Evolutionary conservation across 2,888 invertebrate genomes (phyloP), one percentile per base, ranked within the genome.

Genomic region (Cotesia congregata): DNA sequence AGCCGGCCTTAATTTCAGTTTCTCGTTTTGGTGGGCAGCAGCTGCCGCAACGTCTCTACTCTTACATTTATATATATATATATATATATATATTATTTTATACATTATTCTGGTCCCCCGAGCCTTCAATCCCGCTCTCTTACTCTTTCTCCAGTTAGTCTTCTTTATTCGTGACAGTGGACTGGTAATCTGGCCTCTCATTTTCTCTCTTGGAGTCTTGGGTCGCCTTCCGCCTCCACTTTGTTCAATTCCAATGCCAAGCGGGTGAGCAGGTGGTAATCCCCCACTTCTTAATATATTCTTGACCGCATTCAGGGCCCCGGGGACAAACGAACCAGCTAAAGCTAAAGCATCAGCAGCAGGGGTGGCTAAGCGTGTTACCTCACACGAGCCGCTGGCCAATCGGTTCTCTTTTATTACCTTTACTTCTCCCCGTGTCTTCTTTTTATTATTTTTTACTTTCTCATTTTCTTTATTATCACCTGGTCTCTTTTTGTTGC

Each of bases 1-100:
- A 91, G 17, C 90, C 93, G 76, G 91, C 91, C 20, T 82, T 84
- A 85, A 85, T 82, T 84, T 78, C 72, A 75, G 82, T 83, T 83
- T 84, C 83, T 84, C 84, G 84, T 85, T 86, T 83, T 83, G 82
- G 82, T 81, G 83, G 83, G 81, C 75, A 82, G 83, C 84, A 83
- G 84, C 84, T 83, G 84, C 83, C 81, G 80, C 80, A 79, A 80
- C 50, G 50, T 50, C 50, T 50, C 50, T 50, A 7, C 12, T 12
- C 50, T 50, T 12, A 12, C 12, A 50, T 50, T 12, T 50, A 50
- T 50, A 72, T 73, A 68, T 41, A 68, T 41, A 20, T 17, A 68
- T 39, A 67, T 2, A 30, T 30, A 30, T 30, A 30, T 30, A 50
- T 12, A 50, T 50, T 50, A 50, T 50, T 12, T 50, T 50, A 50